These are phyloP conservation scores for Beaufortia kweichowensis DNA, from an alignment of 2,113 vertebrate genomes.

Conservation along the genomic window DNA sequence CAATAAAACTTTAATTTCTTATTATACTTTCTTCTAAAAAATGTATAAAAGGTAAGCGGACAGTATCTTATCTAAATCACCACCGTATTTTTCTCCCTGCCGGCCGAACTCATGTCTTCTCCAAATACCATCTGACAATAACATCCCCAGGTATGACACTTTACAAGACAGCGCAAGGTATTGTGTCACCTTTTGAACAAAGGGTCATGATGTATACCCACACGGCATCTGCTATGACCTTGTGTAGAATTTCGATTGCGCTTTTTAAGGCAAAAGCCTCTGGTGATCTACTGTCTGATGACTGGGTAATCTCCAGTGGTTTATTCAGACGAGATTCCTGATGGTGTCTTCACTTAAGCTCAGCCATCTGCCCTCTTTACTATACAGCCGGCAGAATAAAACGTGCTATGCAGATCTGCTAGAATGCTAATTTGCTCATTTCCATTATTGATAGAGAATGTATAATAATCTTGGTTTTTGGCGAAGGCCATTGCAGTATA, in stretches of 20 bases:
- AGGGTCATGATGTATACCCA: slow-evolving; percentile 16
- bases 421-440: slow-evolving; percentile 7
- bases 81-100: neutral
- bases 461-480: neutral
- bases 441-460: slow-evolving; percentile 24
- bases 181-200: neutral
- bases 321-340: slow-evolving; percentile 2
- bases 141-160: neutral
- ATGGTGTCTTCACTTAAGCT: neutral
- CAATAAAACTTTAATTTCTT: no score
- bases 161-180: neutral
- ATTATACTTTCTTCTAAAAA: no score
- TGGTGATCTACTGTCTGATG: slow-evolving; percentile 30
- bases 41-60: neutral
- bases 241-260: neutral
- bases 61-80: neutral
- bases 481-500: neutral
- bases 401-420: neutral
- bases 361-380: slow-evolving; percentile 6
- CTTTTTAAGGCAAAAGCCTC: slow-evolving; percentile 12
- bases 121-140: neutral
- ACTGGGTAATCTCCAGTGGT: slow-evolving; percentile 21
- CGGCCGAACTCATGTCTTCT: neutral
- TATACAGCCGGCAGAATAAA: slow-evolving; percentile 36
- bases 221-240: slow-evolving; percentile 12